These are phyloP conservation scores for Podarcis raffonei DNA, from an alignment of 2,113 vertebrate species.

Conservation along the genomic window DNA sequence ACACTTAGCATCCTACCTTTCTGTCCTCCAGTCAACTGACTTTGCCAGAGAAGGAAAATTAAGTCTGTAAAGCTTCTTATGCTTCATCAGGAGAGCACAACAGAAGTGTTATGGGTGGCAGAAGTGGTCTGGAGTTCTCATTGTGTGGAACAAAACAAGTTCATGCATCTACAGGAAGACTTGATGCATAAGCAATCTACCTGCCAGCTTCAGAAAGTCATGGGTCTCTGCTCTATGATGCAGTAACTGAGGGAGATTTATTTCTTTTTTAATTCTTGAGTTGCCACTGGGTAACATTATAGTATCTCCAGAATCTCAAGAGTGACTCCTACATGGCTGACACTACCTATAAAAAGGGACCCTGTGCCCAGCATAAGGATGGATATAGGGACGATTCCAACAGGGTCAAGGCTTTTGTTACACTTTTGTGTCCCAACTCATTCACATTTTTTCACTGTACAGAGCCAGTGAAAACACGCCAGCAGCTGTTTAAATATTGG, in stretches of 20 bases:
- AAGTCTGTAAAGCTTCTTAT: background rate
- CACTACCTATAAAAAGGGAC: background rate
- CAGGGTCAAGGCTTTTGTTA: constrained; percentile 46
- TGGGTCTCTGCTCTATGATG: constrained; percentile 1
- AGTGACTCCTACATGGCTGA: background rate
- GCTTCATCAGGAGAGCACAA: background rate
- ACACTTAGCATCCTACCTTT: background rate
- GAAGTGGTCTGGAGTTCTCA: background rate
- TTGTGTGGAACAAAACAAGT: constrained; percentile 17
- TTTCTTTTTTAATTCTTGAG: background rate
- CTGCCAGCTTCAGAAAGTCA: constrained; percentile 17
- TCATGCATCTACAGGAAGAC: fast-evolving
- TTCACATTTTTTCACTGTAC: constrained; percentile 72
- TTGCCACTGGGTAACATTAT: background rate
- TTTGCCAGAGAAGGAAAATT: background rate
- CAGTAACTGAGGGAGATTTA: background rate
- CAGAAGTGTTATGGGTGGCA: background rate
- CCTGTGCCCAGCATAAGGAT: constrained; percentile 10
- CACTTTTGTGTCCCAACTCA: constrained; percentile 64
- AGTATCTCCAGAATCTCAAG: background rate
- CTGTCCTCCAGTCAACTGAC: background rate
- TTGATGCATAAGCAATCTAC: background rate
- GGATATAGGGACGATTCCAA: constrained; percentile 29
- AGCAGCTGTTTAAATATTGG: constrained; percentile 87
- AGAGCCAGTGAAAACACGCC: constrained; percentile 78